Percentiles rank a stretch among this genome's conserved stretches.
Conservation (phyloP, 1,140 invertebrate species). For the Aphaenogaster floridana region DNA sequence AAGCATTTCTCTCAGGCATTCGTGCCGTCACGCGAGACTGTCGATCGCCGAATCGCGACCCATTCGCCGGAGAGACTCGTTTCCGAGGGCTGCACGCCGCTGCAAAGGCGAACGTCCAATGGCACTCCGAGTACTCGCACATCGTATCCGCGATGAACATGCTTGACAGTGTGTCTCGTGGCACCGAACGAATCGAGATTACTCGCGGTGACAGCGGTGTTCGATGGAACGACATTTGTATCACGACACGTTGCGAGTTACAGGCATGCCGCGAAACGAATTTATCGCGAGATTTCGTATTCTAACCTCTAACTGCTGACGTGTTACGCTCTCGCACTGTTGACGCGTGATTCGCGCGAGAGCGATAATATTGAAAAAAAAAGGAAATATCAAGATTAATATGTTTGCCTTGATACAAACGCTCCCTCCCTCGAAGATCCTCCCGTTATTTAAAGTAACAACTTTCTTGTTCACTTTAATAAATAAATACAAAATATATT, state of each 20-base stretch:
- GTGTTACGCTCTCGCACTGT: conserved; percentile 19
- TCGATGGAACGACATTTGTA: not conserved
- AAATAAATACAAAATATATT: not conserved
- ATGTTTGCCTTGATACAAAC: not conserved
- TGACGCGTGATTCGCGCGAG: not conserved
- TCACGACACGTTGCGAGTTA: not conserved
- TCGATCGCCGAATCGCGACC: not conserved
- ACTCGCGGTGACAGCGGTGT: conserved; percentile 44
- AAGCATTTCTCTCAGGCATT: conserved; percentile 72
- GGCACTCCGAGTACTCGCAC: not conserved
- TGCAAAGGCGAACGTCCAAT: not conserved
- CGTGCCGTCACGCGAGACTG: conserved; percentile 7
- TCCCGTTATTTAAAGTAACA: not conserved
- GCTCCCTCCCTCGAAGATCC: not conserved
- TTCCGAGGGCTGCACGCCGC: not conserved
- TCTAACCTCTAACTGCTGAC: conserved; percentile 52
- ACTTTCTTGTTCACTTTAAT: not conserved
- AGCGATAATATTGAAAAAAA: conserved; percentile 1
- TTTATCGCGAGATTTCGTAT: not conserved
- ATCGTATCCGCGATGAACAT: conserved; percentile 20
- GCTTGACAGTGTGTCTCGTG: conserved; percentile 44
- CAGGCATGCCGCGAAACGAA: not conserved
- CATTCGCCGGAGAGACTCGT: not conserved
- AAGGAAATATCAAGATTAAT: not conserved
- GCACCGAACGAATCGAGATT: conserved; percentile 39